phyloP scores from a whole-genome alignment of 2,113 vertebrate species.

The Toxotes jaculatrix region DNA sequence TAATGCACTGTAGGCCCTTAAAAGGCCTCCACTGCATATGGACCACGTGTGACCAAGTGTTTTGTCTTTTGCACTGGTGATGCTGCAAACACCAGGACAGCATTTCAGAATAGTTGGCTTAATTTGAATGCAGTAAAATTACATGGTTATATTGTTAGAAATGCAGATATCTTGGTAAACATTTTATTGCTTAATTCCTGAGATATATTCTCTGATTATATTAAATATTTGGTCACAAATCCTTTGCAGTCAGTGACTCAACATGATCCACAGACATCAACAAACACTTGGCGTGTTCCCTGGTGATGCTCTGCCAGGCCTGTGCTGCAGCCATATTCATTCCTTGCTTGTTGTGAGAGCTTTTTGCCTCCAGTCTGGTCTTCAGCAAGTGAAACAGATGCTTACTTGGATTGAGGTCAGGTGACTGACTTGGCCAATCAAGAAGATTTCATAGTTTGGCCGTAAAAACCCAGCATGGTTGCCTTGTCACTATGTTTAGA shows the following conservation, averaged over 20 bases:
- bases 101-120: not conserved
- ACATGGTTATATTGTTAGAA: slow-evolving; percentile 2
- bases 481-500: not conserved
- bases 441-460: slow-evolving; percentile 20
- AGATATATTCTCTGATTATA: not conserved
- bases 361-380: slow-evolving; percentile 64
- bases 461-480: not conserved
- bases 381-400: slow-evolving; percentile 61
- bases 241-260: slow-evolving; percentile 22
- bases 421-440: slow-evolving; percentile 51
- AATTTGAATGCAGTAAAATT: slow-evolving; percentile 1
- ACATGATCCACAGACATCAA: slow-evolving; percentile 41
- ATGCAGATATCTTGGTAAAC: not conserved
- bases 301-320: slow-evolving; percentile 61
- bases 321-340: slow-evolving; percentile 58
- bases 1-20: slow-evolving; percentile 3
- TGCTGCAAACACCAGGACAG: not conserved
- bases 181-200: not conserved
- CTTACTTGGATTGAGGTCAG: slow-evolving; percentile 63
- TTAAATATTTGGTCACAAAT: slow-evolving; percentile 30
- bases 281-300: slow-evolving; percentile 65
- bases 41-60: not conserved
- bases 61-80: slow-evolving; percentile 6
- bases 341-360: slow-evolving; percentile 65
- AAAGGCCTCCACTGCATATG: slow-evolving; percentile 11